phyloP scores from a whole-genome alignment of 2,797 vertebrate genomes.

The Coreius guichenoti region DNA sequence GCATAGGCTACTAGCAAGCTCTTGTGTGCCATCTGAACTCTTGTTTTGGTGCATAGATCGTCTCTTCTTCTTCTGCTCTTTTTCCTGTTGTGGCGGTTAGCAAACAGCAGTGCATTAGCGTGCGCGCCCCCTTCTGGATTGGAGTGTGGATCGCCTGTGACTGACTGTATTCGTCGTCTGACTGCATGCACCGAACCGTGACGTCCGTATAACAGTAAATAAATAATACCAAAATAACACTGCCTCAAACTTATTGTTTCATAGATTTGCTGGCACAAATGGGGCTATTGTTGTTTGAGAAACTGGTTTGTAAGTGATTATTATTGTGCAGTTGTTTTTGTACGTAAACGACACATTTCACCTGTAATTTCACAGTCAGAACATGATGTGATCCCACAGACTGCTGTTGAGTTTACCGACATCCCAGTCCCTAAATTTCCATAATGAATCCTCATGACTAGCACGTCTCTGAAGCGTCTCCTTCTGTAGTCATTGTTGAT shows the following conservation, averaged over 20 bases:
- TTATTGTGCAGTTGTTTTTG: neutral
- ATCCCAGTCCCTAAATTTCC: slow-evolving; percentile 12
- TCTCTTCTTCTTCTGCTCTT: too few relatives aligned
- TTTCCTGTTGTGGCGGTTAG: too few relatives aligned
- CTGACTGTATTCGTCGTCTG: too few relatives aligned
- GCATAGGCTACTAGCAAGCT: too few relatives aligned
- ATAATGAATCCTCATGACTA: slow-evolving; percentile 8
- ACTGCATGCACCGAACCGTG: too few relatives aligned
- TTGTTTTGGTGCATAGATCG: too few relatives aligned
- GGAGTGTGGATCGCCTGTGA: too few relatives aligned
- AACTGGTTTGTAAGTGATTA: neutral
- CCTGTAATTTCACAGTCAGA: neutral
- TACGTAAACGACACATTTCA: neutral
- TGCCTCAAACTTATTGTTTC: neutral
- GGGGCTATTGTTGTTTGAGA: neutral
- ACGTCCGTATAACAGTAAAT: too few relatives aligned
- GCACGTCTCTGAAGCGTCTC: neutral
- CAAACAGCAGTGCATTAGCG: too few relatives aligned
- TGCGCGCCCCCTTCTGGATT: too few relatives aligned
- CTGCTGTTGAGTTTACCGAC: neutral
- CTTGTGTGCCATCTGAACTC: too few relatives aligned
- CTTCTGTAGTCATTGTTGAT: neutral
- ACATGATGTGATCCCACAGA: neutral
- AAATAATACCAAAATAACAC: too few relatives aligned
- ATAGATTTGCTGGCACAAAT: neutral